Evolutionary conservation across 2,113 vertebrate species (phyloP).

Genomic region (Zeus faber): DNA sequence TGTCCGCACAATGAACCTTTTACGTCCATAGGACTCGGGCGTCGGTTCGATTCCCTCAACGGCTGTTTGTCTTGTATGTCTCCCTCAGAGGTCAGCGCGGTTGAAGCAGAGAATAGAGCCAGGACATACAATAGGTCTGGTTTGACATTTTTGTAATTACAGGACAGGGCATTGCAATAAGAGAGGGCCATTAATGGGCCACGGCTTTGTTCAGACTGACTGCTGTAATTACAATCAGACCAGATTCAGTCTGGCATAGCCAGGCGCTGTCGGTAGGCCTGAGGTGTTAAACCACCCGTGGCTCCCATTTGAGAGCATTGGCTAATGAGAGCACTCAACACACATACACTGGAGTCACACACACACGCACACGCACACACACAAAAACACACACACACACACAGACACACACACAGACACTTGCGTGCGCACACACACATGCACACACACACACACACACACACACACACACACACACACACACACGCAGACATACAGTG

Average conservation of each 20-base stretch:
- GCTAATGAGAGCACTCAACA: slow-evolving; percentile 57
- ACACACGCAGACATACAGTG: slow-evolving; percentile 26
- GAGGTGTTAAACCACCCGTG: slow-evolving; percentile 65
- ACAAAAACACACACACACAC: slow-evolving; percentile 49
- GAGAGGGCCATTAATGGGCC: slow-evolving; percentile 34
- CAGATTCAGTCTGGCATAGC: slow-evolving; percentile 49
- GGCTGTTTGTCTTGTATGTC: slow-evolving; percentile 42
- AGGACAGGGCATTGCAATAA: slow-evolving; percentile 39
- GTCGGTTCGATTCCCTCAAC: slow-evolving; percentile 48
- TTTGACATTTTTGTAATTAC: slow-evolving; percentile 67
- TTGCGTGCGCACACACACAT: not conserved
- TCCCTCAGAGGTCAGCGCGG: slow-evolving; percentile 16
- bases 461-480: slow-evolving; percentile 20
- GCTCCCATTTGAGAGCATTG: slow-evolving; percentile 62
- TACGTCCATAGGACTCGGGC: too few species aligned
- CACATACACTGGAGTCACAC: slow-evolving; percentile 1
- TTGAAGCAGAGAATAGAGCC: slow-evolving; percentile 26
- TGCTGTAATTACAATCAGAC: slow-evolving; percentile 66
- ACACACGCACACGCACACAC: slow-evolving; percentile 24
- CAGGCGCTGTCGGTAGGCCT: slow-evolving; percentile 41
- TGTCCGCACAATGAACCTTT: slow-evolving; percentile 27
- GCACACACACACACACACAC: slow-evolving; percentile 4
- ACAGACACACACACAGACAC: too few species aligned
- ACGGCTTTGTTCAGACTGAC: slow-evolving; percentile 36
- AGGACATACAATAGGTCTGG: slow-evolving; percentile 44